Conservation (phyloP, 2,888 invertebrate species). For the Amiota minor region DNA sequence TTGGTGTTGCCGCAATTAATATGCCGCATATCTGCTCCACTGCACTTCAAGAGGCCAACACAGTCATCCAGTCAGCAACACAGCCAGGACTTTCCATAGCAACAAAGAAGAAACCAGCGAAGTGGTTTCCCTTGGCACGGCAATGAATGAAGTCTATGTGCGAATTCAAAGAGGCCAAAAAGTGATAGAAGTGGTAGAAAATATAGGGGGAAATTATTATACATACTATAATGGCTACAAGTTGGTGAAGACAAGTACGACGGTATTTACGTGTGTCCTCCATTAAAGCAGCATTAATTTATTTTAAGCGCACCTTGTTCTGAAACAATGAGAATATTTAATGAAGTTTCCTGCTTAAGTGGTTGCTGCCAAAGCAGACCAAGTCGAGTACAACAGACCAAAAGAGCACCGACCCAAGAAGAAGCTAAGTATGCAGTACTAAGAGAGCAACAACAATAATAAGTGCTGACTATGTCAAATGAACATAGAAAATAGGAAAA, state of each 20-base stretch:
- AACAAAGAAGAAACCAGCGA: too few species aligned
- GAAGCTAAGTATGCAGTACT: background rate
- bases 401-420: background rate
- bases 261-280: constrained; percentile 57
- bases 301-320: constrained; percentile 46
- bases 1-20: constrained; percentile 48
- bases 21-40: constrained; percentile 34
- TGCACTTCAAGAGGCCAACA: constrained; percentile 13
- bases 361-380: background rate
- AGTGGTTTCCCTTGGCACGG: too few species aligned
- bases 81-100: background rate
- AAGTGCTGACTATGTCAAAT: background rate
- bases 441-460: background rate
- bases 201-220: too few species aligned
- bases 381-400: too few species aligned
- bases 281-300: constrained; percentile 55
- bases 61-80: background rate
- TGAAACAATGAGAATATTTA: constrained; percentile 54
- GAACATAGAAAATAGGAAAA: background rate
- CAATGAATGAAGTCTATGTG: too few species aligned
- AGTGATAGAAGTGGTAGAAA: too few species aligned
- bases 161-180: too few species aligned
- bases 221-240: background rate
- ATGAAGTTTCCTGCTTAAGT: constrained; percentile 42
- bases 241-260: background rate